Percentiles rank a stretch among this genome's conserved stretches.
These are phyloP conservation scores for Ovibos moschatus DNA, from an alignment of 2,113 vertebrate genomes.

Conservation along the genomic window DNA sequence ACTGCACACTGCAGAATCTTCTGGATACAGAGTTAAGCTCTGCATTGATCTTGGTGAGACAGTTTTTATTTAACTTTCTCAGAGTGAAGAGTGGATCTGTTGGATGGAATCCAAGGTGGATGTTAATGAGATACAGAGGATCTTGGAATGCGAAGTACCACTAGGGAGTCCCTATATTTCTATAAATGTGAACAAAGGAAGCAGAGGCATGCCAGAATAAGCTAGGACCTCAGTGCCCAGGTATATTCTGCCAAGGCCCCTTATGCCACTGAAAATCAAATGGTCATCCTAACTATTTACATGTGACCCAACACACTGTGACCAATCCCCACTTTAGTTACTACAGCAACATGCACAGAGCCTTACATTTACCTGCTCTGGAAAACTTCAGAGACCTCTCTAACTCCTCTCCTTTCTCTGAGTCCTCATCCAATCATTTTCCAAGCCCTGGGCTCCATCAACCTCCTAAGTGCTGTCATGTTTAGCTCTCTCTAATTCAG, in stretches of 20 bases:
- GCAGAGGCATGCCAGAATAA: background rate
- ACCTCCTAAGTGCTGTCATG: background rate
- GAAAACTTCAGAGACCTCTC: background rate
- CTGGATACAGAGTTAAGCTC: background rate
- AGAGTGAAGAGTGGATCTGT: background rate
- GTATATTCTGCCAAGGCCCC: background rate
- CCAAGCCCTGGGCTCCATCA: background rate
- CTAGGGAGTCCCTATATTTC: background rate
- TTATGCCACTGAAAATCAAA: background rate
- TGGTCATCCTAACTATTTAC: background rate
- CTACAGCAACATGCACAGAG: background rate
- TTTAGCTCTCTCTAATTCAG: background rate
- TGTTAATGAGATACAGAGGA: constrained; percentile 10
- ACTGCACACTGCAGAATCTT: background rate
- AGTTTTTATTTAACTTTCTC: background rate
- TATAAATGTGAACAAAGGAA: background rate
- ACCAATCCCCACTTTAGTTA: background rate
- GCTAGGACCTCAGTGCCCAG: background rate
- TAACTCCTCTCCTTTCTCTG: background rate
- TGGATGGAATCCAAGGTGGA: background rate
- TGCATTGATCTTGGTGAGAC: constrained; percentile 29
- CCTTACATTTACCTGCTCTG: background rate
- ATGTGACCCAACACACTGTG: background rate
- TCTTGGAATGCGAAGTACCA: background rate
- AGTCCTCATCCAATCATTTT: background rate